Evolutionary conservation across 2,113 vertebrate genomes (phyloP).

Genomic region (Cranoglanis bouderius): DNA sequence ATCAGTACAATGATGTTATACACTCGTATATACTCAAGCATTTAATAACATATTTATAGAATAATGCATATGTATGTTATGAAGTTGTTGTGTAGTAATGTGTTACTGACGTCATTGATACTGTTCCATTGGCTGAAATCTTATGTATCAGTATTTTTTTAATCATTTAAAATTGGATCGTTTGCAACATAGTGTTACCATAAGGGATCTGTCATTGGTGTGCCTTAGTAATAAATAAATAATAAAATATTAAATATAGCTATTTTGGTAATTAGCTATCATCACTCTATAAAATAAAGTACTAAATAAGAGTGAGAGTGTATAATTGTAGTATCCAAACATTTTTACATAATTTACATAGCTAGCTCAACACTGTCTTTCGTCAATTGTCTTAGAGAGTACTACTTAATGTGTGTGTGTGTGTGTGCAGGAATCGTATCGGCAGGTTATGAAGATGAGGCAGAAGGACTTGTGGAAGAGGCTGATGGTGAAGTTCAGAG

Average conservation of each 20-base stretch:
- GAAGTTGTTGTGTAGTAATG: not conserved
- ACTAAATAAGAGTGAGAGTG: not conserved
- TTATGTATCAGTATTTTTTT: not conserved
- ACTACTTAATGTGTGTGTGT: not conserved
- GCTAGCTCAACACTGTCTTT: not conserved
- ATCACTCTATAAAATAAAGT: not conserved
- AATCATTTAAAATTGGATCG: not conserved
- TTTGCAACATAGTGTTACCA: not conserved
- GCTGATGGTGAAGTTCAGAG: constrained; percentile 98
- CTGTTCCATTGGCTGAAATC: not conserved
- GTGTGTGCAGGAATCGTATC: constrained; percentile 87
- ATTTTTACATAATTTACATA: not conserved
- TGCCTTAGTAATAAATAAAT: not conserved
- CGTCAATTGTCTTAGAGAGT: not conserved
- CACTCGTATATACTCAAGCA: not conserved
- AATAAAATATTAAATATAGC: not conserved
- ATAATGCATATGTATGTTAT: not conserved
- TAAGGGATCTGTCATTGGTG: not conserved
- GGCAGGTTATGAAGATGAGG: constrained; percentile 99
- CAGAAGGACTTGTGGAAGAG: constrained; percentile 98
- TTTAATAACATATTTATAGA: too few species aligned
- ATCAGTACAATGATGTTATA: not conserved
- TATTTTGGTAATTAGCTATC: not conserved
- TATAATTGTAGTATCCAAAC: not conserved
- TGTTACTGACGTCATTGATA: not conserved